Percentiles rank a stretch among this genome's conserved stretches.
These are phyloP conservation scores for Scleropages formosus DNA, from an alignment of 2,797 vertebrate genomes.

Conservation along the genomic window DNA sequence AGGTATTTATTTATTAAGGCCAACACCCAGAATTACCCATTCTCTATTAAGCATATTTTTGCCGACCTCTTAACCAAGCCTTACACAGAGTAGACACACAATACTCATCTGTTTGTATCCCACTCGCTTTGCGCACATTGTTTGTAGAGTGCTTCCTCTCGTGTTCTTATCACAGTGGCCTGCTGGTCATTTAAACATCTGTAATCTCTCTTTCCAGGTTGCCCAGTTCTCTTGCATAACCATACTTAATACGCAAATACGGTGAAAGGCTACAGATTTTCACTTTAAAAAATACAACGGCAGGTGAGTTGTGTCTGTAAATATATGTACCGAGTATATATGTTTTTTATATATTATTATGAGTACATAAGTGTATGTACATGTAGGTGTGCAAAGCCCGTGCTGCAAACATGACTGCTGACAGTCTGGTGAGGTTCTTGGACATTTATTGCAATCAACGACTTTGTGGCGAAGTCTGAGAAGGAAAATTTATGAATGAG, in stretches of 20 bases:
- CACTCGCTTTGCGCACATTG: background rate
- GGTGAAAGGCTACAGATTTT: background rate
- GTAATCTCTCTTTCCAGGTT: constrained; percentile 1
- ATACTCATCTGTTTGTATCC: background rate
- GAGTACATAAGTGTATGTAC: too few species aligned
- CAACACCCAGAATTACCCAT: too few species aligned
- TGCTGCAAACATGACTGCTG: background rate
- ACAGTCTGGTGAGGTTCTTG: background rate
- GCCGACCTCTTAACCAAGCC: background rate
- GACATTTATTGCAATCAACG: background rate
- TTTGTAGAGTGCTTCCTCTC: background rate
- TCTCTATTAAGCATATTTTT: too few species aligned
- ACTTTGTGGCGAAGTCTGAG: background rate
- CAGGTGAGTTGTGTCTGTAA: background rate
- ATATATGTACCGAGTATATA: too few species aligned
- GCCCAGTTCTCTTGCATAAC: background rate
- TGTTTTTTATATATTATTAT: too few species aligned
- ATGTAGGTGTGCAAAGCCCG: background rate
- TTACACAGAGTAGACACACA: background rate
- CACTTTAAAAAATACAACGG: background rate
- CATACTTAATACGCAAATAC: background rate
- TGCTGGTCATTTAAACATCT: background rate
- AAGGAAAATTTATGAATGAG: background rate
- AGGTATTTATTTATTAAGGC: too few species aligned
- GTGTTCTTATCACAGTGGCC: constrained; percentile 11